phyloP scores from a whole-genome alignment of 2,113 vertebrate genomes.

The Pionites leucogaster region DNA sequence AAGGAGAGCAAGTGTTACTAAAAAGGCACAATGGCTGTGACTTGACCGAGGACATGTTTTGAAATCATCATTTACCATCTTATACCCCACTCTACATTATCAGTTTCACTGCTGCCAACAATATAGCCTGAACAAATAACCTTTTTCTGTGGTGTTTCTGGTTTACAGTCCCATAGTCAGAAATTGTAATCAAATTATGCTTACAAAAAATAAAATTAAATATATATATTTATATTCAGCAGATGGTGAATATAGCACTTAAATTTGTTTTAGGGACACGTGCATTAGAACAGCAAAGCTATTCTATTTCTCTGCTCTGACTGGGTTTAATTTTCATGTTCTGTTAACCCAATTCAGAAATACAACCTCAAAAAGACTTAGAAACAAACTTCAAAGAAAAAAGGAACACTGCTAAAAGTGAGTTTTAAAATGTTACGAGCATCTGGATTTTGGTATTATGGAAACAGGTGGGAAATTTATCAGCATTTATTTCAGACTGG shows the following conservation, averaged over 20 bases:
- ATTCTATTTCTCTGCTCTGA: background rate
- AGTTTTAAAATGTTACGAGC: background rate
- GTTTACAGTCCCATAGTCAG: background rate
- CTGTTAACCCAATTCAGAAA: background rate
- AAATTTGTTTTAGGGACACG: background rate
- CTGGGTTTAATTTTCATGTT: background rate
- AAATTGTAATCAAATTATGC: background rate
- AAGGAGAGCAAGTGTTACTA: background rate
- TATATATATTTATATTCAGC: background rate
- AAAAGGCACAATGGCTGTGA: background rate
- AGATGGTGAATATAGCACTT: background rate
- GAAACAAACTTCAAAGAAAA: constrained; percentile 26
- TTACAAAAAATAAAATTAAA: background rate
- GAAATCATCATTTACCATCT: background rate
- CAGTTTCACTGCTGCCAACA: background rate
- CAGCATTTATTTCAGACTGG: background rate
- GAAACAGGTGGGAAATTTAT: background rate
- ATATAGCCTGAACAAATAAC: background rate
- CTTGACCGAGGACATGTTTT: background rate
- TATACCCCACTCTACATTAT: background rate
- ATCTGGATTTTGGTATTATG: background rate
- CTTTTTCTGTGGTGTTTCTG: background rate
- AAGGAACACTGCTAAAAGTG: background rate
- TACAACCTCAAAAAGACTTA: background rate
- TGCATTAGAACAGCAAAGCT: background rate